These are phyloP conservation scores for Xanthostigma xanthostigma DNA, from an alignment of 2,888 invertebrate genomes.

Conservation along the genomic window DNA sequence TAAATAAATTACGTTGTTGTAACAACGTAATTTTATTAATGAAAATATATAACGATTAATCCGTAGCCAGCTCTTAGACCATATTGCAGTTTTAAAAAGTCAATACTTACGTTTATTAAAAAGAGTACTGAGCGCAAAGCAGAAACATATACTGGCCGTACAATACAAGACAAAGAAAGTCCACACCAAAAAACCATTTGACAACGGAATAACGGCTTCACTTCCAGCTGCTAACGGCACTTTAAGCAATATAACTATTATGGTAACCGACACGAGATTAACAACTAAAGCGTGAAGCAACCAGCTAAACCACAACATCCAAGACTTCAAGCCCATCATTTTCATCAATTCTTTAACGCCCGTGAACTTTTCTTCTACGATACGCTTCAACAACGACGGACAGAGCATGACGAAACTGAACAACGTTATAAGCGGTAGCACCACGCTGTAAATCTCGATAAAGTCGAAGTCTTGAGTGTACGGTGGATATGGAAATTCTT, in stretches of 20 bases:
- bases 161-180: conserved; percentile 58
- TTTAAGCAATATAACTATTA: conserved; percentile 44
- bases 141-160: conserved; percentile 52
- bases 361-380: conserved; percentile 42
- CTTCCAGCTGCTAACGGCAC: conserved; percentile 27
- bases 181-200: conserved; percentile 46
- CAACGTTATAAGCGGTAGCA: conserved; percentile 27
- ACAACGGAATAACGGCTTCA: conserved; percentile 51
- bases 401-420: conserved; percentile 34
- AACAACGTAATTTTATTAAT: no score
- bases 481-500: conserved; percentile 41
- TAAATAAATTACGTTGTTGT: no score
- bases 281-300: conserved; percentile 62
- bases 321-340: conserved; percentile 75
- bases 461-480: conserved; percentile 21
- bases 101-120: conserved; percentile 54
- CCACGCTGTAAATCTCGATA: conserved; percentile 20
- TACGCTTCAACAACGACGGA: conserved; percentile 34
- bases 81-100: no score
- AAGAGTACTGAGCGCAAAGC: conserved; percentile 62
- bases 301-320: conserved; percentile 80
- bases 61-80: no score
- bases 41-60: no score
- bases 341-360: conserved; percentile 71
- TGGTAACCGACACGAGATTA: conserved; percentile 40